phyloP scores from a whole-genome alignment of 92 coral and sea anemone species.

The Anthopleura xanthogrammica region DNA sequence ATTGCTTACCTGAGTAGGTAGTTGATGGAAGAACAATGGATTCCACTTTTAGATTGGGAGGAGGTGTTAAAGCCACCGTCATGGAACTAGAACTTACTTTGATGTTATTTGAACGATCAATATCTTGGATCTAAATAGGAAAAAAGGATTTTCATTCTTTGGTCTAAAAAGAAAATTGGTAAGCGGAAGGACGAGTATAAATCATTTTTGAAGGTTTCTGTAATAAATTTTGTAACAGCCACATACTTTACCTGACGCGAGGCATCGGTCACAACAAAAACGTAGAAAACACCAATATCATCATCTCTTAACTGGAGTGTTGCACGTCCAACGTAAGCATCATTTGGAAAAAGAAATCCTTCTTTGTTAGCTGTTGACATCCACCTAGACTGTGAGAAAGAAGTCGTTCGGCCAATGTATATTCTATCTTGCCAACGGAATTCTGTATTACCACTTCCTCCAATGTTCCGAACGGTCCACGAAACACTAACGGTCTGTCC shows the following conservation, averaged over 20 bases:
- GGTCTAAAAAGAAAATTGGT: not conserved
- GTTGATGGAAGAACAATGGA: constrained; percentile 59
- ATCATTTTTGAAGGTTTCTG: no score
- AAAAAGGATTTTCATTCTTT: not conserved
- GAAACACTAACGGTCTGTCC: constrained; percentile 69
- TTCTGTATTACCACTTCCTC: constrained; percentile 53
- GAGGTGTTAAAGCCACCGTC: constrained; percentile 70
- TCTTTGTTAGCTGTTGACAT: constrained; percentile 37
- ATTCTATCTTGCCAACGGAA: constrained; percentile 59
- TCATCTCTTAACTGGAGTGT: constrained; percentile 42
- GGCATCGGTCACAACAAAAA: constrained; percentile 54
- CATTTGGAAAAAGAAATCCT: constrained; percentile 54
- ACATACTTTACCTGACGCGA: constrained; percentile 27
- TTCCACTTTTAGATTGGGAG: constrained; percentile 70
- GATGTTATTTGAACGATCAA: constrained; percentile 61
- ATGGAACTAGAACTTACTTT: constrained; percentile 51
- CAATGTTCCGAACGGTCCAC: constrained; percentile 71
- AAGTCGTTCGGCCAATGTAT: constrained; percentile 53
- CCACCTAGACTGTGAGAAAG: constrained; percentile 42
- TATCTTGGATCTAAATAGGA: constrained; percentile 52
- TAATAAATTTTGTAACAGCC: no score
- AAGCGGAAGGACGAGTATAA: not conserved
- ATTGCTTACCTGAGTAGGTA: constrained; percentile 69
- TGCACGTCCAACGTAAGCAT: constrained; percentile 59
- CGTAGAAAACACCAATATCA: constrained; percentile 65